These are phyloP conservation scores for Diogma glabrata DNA, from an alignment of 2,888 invertebrate genomes.

Conservation along the genomic window DNA sequence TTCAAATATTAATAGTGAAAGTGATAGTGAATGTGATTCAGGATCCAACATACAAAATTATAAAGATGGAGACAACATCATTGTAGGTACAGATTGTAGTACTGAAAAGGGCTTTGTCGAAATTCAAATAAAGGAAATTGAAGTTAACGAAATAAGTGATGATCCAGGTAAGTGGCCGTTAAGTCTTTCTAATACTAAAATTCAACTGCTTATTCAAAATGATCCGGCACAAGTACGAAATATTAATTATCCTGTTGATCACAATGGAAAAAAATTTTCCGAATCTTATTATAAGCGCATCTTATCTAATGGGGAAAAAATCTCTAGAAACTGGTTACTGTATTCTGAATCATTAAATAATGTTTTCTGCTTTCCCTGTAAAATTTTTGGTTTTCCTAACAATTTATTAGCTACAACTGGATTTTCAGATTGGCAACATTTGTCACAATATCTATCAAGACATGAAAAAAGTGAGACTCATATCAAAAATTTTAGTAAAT, in stretches of 20 bases:
- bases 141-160: too few species aligned
- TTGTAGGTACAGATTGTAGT: too few species aligned
- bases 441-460: constrained; percentile 1
- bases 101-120: too few species aligned
- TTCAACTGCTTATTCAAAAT: neutral
- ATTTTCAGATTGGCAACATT: too few species aligned
- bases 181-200: neutral
- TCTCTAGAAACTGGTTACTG: constrained; percentile 2
- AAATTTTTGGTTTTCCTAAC: constrained; percentile 1
- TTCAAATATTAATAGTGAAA: too few species aligned
- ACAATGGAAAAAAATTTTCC: neutral
- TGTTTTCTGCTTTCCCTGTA: neutral
- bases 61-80: too few species aligned
- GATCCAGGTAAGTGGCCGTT: neutral
- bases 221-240: too few species aligned
- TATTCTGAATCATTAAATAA: neutral
- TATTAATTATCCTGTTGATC: neutral
- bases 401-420: neutral
- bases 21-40: too few species aligned
- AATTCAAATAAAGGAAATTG: too few species aligned
- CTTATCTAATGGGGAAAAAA: neutral
- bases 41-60: too few species aligned
- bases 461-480: neutral
- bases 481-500: too few species aligned
- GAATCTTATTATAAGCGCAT: neutral